Percentiles rank a stretch among this genome's conserved stretches.
Conservation (phyloP, 2,888 invertebrate genomes). For the Dryocosmus kuriphilus region DNA sequence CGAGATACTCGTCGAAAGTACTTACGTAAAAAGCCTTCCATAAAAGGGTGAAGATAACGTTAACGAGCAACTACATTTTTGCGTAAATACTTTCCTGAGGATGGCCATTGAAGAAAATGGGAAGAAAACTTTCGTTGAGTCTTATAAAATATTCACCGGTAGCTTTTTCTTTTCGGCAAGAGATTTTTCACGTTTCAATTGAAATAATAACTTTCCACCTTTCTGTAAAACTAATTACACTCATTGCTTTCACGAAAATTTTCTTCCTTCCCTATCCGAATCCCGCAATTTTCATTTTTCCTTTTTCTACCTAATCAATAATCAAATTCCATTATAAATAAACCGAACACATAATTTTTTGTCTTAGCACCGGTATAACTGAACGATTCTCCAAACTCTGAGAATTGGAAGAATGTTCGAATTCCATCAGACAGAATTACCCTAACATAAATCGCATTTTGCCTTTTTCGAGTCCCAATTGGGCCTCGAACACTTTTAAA, state of each 20-base stretch:
- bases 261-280: conserved; percentile 1
- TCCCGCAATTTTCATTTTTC: neutral
- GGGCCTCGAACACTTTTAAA: neutral
- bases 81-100: conserved; percentile 29
- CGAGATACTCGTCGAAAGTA: conserved; percentile 40
- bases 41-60: neutral
- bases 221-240: neutral
- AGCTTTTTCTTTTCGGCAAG: neutral
- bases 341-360: conserved; percentile 11
- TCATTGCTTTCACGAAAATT: neutral
- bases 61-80: conserved; percentile 17
- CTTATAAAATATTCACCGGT: neutral
- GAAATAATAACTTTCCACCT: neutral
- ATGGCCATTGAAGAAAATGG: conserved; percentile 1
- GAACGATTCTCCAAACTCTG: neutral
- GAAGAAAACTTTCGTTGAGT: neutral
- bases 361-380: conserved; percentile 38
- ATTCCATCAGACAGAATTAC: conserved; percentile 33
- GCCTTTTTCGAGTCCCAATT: neutral
- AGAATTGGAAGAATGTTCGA: conserved; percentile 15
- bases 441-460: conserved; percentile 34
- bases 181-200: neutral
- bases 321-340: conserved; percentile 36
- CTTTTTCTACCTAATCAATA: conserved; percentile 25
- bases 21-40: conserved; percentile 48